Percentiles rank a stretch among this genome's conserved stretches.
Conservation (phyloP, 2,888 invertebrate genomes). For the Apodemia mormo region DNA sequence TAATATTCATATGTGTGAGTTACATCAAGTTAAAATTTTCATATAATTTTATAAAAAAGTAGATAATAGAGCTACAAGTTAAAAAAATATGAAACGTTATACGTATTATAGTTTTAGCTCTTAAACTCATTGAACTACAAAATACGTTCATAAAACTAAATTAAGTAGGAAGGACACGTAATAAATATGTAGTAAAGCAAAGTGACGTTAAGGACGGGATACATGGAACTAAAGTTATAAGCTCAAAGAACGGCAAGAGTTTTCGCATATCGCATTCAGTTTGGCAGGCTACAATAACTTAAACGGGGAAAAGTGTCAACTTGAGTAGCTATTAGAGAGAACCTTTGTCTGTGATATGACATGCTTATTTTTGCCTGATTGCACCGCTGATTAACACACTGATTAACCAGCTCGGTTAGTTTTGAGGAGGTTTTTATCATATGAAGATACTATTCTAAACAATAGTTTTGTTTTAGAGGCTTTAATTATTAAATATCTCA, state of each 20-base stretch:
- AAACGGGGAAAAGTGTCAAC: constrained; percentile 80
- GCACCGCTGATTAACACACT: no score
- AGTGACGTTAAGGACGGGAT: constrained; percentile 28
- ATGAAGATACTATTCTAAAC: background rate
- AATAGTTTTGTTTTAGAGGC: no score
- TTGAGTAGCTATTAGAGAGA: constrained; percentile 75
- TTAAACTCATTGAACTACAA: background rate
- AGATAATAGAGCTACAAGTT: no score
- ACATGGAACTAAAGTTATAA: constrained; percentile 24
- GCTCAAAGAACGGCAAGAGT: constrained; percentile 29
- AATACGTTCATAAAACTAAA: background rate
- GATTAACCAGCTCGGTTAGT: background rate
- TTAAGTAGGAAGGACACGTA: background rate
- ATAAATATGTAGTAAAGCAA: constrained; percentile 14
- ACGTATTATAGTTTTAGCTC: background rate
- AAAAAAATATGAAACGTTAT: background rate
- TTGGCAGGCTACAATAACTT: constrained; percentile 78
- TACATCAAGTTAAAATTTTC: no score
- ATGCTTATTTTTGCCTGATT: constrained; percentile 67
- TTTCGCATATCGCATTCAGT: constrained; percentile 77
- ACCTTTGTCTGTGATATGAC: constrained; percentile 74
- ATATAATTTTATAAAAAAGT: no score
- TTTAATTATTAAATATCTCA: no score
- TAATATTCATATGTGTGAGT: no score
- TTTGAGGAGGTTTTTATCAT: background rate